Conservation (phyloP, 2,113 vertebrate species). For the Bagarius yarrelli region DNA sequence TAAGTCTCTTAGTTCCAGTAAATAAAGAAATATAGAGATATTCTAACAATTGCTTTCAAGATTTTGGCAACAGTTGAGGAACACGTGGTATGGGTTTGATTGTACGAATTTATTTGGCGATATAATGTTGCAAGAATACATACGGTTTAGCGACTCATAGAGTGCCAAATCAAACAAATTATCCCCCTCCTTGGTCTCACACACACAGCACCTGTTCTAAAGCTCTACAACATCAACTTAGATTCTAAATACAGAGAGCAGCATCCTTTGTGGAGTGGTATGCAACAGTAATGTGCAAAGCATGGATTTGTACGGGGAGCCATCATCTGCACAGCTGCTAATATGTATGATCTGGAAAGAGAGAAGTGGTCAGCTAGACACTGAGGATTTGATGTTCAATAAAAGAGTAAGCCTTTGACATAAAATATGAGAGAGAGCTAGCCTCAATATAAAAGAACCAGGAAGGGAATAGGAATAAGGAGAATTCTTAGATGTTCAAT, state of each 20-base stretch:
- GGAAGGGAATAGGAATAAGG: slow-evolving; percentile 73
- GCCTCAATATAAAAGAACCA: slow-evolving; percentile 76
- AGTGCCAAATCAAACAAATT: too few relatives aligned
- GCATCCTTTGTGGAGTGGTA: slow-evolving; percentile 68
- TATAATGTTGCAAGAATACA: too few relatives aligned
- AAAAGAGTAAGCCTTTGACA: slow-evolving; percentile 76
- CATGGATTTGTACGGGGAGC: slow-evolving; percentile 63
- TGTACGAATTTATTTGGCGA: too few relatives aligned
- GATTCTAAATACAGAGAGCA: slow-evolving; percentile 68
- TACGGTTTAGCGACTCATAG: too few relatives aligned
- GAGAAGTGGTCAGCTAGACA: slow-evolving; percentile 66
- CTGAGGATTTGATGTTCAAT: slow-evolving; percentile 80
- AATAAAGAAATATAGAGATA: too few relatives aligned
- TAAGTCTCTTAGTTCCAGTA: too few relatives aligned
- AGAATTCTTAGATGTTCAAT: slow-evolving; percentile 75
- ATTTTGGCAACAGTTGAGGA: too few relatives aligned
- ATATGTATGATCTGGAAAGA: slow-evolving; percentile 66
- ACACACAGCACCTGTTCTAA: slow-evolving; percentile 53
- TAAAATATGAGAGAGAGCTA: slow-evolving; percentile 72
- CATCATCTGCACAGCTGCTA: slow-evolving; percentile 61
- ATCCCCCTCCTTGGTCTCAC: too few relatives aligned
- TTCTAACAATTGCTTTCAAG: too few relatives aligned
- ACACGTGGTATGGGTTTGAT: too few relatives aligned
- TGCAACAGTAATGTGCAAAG: slow-evolving; percentile 69
- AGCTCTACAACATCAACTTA: slow-evolving; percentile 60